A percentile compares a stretch with the other conserved stretches of the same genome.
These are phyloP conservation scores for Patella caerulea DNA, from an alignment of 2,888 invertebrate genomes.

Conservation along the genomic window DNA sequence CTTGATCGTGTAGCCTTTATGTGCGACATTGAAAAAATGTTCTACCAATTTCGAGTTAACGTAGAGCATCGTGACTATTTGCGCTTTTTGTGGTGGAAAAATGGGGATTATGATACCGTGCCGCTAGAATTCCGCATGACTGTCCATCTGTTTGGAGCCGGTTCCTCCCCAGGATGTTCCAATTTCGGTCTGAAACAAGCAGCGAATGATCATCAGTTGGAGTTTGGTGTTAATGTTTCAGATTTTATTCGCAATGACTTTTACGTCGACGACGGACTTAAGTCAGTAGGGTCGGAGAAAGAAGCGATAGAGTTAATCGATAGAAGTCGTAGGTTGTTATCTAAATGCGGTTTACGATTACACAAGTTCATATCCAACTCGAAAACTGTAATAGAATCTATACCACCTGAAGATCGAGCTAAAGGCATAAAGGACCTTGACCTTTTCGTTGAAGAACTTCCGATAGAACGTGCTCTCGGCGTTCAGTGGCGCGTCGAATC, in stretches of 20 bases:
- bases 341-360: conserved; percentile 36
- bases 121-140: conserved; percentile 34
- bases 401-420: conserved; percentile 36
- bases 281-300: neutral
- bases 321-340: too few relatives aligned
- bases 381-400: conserved; percentile 38
- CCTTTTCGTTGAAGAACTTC: neutral
- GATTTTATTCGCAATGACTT: conserved; percentile 36
- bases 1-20: conserved; percentile 30
- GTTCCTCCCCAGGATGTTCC: conserved; percentile 38
- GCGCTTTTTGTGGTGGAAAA: conserved; percentile 33
- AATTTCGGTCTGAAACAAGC: conserved; percentile 34
- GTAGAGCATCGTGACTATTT: conserved; percentile 29
- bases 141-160: conserved; percentile 37
- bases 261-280: conserved; percentile 45
- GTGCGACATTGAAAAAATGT: conserved; percentile 41
- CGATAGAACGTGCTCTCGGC: neutral
- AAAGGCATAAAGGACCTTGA: conserved; percentile 23
- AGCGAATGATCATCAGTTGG: conserved; percentile 16
- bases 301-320: too few relatives aligned
- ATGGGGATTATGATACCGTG: conserved; percentile 4
- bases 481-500: conserved; percentile 2
- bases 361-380: conserved; percentile 42
- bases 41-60: conserved; percentile 23
- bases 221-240: conserved; percentile 29